Evolutionary conservation across 2,113 vertebrate species (phyloP).

Genomic region (Prietella phreatophila): DNA sequence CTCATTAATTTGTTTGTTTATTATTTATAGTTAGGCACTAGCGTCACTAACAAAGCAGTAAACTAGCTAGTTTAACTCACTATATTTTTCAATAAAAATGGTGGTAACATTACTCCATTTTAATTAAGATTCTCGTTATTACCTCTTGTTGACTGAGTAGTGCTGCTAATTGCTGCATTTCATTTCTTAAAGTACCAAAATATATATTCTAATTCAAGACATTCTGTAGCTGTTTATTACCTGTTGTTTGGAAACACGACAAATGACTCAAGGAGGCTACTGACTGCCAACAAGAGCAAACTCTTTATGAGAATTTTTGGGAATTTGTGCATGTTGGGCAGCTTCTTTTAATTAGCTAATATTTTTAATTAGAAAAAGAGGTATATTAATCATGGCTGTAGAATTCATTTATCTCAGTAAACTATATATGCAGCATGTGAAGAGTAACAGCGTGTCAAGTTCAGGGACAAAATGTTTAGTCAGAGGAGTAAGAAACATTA

Average conservation of each 20-base stretch:
- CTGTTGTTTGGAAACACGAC: neutral
- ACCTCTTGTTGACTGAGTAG: too few relatives aligned
- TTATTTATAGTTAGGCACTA: neutral
- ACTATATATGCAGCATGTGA: neutral
- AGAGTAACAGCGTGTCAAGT: neutral
- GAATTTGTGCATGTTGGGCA: slow-evolving; percentile 15
- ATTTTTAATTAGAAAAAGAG: slow-evolving; percentile 21
- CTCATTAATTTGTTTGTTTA: neutral
- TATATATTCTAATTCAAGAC: neutral
- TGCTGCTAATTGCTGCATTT: neutral
- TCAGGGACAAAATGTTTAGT: neutral
- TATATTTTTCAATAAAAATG: neutral
- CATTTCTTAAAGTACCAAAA: neutral
- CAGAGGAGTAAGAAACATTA: neutral
- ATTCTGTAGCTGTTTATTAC: neutral
- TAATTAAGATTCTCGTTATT: neutral
- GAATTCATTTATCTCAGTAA: neutral
- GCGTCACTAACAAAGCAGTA: neutral
- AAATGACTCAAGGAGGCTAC: neutral
- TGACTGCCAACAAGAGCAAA: neutral
- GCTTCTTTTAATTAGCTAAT: slow-evolving; percentile 14
- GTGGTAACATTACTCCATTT: neutral
- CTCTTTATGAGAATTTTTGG: neutral
- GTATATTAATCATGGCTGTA: neutral
- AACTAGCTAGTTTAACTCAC: neutral